Evolutionary conservation across 1,140 invertebrate genomes (phyloP).

Genomic region (Polypedilum pembai): DNA sequence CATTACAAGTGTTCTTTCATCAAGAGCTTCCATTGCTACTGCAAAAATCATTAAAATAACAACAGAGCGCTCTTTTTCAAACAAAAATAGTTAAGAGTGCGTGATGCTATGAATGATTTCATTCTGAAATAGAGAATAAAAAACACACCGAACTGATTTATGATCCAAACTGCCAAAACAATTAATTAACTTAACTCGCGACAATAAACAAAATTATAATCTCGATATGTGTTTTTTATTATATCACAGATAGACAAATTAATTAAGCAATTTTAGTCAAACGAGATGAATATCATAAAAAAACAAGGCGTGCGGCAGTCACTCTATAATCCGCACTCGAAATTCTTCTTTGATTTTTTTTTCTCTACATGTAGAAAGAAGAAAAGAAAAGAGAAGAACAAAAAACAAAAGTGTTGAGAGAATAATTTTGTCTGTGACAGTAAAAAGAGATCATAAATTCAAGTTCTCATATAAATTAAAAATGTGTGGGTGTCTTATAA

Average conservation of each 20-base stretch:
- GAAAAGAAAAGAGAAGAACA: too few relatives aligned
- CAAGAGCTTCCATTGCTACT: too few relatives aligned
- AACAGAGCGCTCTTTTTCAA: too few relatives aligned
- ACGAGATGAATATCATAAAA: neutral
- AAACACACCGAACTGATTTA: neutral
- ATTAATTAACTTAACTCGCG: neutral
- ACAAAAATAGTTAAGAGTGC: neutral
- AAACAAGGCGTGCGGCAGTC: neutral
- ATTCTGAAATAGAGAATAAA: neutral
- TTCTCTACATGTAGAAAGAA: neutral
- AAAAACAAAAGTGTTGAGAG: slow-evolving; percentile 26
- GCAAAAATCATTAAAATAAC: too few relatives aligned
- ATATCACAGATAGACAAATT: neutral
- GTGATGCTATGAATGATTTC: slow-evolving; percentile 3
- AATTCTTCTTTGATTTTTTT: neutral
- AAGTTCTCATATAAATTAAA: neutral
- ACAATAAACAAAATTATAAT: slow-evolving; percentile 4
- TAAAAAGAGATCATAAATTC: slow-evolving; percentile 16
- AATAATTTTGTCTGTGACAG: neutral
- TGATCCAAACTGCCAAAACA: slow-evolving; percentile 11
- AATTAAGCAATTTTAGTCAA: slow-evolving; percentile 10
- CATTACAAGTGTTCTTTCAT: too few relatives aligned
- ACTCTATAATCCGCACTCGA: neutral
- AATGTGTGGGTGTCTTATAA: neutral
- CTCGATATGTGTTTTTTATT: neutral